Percentiles rank a stretch among this genome's conserved stretches.
Evolutionary conservation across 2,888 invertebrate genomes (phyloP).

Genomic region (Icerya purchasi): DNA sequence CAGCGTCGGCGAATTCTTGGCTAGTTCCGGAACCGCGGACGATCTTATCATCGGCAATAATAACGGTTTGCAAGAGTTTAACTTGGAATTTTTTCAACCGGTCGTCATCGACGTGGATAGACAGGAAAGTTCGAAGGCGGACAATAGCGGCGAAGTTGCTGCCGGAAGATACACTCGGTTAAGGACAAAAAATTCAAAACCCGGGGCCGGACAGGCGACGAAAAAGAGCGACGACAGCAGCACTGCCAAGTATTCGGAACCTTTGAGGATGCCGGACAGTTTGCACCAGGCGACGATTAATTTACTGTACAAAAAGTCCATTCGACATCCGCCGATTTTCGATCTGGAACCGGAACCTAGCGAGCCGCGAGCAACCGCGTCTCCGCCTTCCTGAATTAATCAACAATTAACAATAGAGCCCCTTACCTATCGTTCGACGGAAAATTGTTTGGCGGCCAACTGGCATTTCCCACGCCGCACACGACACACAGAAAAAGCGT

Average conservation of each 20-base stretch:
- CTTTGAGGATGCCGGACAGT: constrained; percentile 9
- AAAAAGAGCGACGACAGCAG: constrained; percentile 1
- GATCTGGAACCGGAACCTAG: constrained; percentile 10
- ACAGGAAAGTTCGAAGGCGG: background rate
- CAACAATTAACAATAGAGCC: too few species aligned
- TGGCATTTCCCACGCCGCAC: too few species aligned
- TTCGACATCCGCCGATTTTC: constrained; percentile 12
- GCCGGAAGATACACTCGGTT: background rate
- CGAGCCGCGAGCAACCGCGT: too few species aligned
- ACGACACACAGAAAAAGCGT: too few species aligned
- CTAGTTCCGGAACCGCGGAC: background rate
- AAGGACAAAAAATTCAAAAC: background rate
- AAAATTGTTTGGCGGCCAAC: too few species aligned
- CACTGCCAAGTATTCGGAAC: background rate
- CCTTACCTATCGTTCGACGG: too few species aligned
- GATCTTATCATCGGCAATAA: background rate
- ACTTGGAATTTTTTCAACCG: constrained; percentile 14
- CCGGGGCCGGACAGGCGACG: background rate
- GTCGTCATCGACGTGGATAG: constrained; percentile 12
- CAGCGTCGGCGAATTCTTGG: background rate
- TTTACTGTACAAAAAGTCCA: constrained; percentile 10
- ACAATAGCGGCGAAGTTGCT: background rate
- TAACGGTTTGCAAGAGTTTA: background rate
- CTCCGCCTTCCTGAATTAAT: too few species aligned
- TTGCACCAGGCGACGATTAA: constrained; percentile 10